Conservation (phyloP, 2,888 invertebrate genomes). For the Shargacucullia verbasci region DNA sequence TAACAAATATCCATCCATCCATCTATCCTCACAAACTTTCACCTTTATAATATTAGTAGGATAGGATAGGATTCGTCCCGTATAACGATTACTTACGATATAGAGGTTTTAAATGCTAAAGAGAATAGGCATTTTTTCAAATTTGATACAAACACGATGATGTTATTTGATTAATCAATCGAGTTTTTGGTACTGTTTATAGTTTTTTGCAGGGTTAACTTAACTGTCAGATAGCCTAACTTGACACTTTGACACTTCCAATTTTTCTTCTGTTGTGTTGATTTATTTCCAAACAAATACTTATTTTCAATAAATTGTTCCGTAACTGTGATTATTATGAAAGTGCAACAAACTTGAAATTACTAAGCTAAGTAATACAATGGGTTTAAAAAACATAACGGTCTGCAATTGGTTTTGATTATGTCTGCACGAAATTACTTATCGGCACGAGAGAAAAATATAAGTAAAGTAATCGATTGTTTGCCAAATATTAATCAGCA, state of each 20-base stretch:
- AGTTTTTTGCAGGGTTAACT: no score
- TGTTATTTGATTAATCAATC: no score
- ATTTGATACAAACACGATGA: no score
- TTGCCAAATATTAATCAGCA: conserved; percentile 81
- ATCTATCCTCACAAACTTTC: no score
- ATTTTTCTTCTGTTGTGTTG: conserved; percentile 44
- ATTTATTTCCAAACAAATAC: conserved; percentile 41
- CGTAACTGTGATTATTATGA: conserved; percentile 10
- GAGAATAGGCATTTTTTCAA: no score
- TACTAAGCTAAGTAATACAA: conserved; percentile 25
- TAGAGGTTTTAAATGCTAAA: no score
- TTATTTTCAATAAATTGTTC: conserved; percentile 27
- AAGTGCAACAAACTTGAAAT: conserved; percentile 26
- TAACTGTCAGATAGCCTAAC: no score
- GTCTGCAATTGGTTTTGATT: conserved; percentile 63
- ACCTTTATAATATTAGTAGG: no score
- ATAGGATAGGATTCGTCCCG: no score
- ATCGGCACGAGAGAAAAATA: conserved; percentile 80
- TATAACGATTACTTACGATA: no score
- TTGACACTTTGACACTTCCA: conserved; percentile 31
- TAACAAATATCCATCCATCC: no score
- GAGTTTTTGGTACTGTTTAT: no score
- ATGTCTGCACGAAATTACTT: conserved; percentile 85
- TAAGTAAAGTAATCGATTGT: conserved; percentile 78
- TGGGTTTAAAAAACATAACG: conserved; percentile 39